Evolutionary conservation across 2,888 invertebrate species (phyloP).

Genomic region (Machimus atricapillus): DNA sequence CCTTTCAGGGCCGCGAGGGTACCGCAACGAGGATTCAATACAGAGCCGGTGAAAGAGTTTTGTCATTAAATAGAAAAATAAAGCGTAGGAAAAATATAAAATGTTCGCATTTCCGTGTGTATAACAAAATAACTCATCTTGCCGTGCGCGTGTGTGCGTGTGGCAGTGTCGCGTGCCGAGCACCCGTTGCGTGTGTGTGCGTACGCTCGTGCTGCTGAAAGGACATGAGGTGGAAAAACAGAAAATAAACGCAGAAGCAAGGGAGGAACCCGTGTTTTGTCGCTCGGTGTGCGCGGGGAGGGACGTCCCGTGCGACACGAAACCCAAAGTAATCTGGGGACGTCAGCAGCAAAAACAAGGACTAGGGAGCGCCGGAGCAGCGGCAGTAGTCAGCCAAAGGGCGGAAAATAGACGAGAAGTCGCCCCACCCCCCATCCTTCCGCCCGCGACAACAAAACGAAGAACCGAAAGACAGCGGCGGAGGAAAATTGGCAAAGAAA

Average conservation of each 20-base stretch:
- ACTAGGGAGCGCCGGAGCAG: neutral
- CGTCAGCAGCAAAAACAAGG: neutral
- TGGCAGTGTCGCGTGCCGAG: neutral
- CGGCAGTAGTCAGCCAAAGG: neutral
- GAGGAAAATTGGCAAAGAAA: neutral
- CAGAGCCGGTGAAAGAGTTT: neutral
- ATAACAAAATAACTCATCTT: neutral
- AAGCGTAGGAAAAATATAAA: neutral
- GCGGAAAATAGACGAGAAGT: neutral
- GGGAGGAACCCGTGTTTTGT: neutral
- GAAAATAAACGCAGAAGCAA: constrained; percentile 2
- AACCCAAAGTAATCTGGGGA: neutral
- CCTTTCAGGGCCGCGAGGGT: neutral
- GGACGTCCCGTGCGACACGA: neutral
- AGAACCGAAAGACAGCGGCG: neutral
- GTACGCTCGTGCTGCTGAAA: neutral
- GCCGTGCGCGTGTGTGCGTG: neutral
- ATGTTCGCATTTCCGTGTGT: constrained; percentile 22
- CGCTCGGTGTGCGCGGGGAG: neutral
- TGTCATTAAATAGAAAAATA: neutral
- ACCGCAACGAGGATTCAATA: neutral
- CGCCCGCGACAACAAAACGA: neutral
- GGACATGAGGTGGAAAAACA: constrained; percentile 33
- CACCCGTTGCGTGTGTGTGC: neutral
- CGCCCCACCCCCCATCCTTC: neutral